phyloP scores from a whole-genome alignment of 2,797 vertebrate species.

The Smutsia temminckii region DNA sequence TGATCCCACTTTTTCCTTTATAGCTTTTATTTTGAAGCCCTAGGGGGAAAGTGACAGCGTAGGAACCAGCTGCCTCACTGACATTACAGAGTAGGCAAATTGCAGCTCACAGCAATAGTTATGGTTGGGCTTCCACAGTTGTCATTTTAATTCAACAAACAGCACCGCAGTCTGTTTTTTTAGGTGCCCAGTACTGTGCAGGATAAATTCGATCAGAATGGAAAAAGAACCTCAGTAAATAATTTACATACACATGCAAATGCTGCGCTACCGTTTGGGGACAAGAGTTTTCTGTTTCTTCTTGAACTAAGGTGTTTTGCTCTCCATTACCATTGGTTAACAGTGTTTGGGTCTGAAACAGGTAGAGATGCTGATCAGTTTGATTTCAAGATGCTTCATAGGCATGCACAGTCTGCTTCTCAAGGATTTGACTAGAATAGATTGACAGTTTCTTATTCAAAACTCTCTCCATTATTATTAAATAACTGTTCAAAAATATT shows the following conservation, averaged over 20 bases:
- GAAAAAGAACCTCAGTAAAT: background rate
- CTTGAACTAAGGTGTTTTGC: background rate
- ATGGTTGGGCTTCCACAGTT: background rate
- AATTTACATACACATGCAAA: background rate
- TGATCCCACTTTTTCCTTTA: slow-evolving; percentile 21
- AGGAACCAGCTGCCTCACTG: slow-evolving; percentile 56
- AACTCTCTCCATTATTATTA: background rate
- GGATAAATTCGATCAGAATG: slow-evolving; percentile 9
- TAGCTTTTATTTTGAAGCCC: slow-evolving; percentile 52
- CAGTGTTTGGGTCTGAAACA: background rate
- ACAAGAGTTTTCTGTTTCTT: slow-evolving; percentile 12
- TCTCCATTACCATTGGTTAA: background rate
- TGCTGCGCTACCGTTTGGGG: background rate
- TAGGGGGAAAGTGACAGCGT: slow-evolving; percentile 40
- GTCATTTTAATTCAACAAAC: slow-evolving; percentile 47
- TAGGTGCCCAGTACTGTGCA: background rate
- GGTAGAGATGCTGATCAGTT: background rate
- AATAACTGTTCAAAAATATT: background rate
- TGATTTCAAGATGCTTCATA: background rate
- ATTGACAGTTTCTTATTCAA: background rate
- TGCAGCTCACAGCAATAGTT: slow-evolving; percentile 21
- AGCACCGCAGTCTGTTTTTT: background rate
- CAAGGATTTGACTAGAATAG: slow-evolving; percentile 28
- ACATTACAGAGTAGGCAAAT: slow-evolving; percentile 12
- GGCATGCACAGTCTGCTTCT: background rate